Evolutionary conservation across 2,888 invertebrate species (phyloP), one percentile per base, ranked within the genome.

Genomic region (Gryllus longicercus): DNA sequence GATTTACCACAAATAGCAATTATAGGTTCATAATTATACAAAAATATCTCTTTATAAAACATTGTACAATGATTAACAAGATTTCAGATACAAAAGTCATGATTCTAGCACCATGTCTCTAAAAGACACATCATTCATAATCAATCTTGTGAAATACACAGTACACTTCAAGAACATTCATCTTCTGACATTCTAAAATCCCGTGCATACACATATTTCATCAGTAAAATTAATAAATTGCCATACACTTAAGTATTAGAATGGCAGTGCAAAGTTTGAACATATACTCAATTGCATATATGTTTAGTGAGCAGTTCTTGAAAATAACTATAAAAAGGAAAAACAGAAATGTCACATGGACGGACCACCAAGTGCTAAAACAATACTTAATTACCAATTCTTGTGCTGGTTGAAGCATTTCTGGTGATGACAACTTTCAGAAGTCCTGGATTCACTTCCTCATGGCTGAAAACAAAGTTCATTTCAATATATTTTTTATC

Each of bases 81-180:
- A 18, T 63, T 63, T 63, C 14, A n/a, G 38, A 38, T 38, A 38
- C 38, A 38, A 18, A 63, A 63, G 63, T 63, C 63, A 63, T 63
- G 63, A 63, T 63, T 63, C 63, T 63, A 63, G 63, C 63, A 63
- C 63, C 63, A 63, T 18, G 63, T 63, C 63, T 63, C n/a, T 63
- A n/a, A 63, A 18, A 63, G 63, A 63, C n/a, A 63, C 14, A 63
- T 38, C 38, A 38, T 38, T 38, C 38, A 38, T 38, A 38, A 38
- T 38, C 38, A 38, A 38, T 38, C 25, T 38, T 5, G 8, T 38
- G 38, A 38, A 38, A 38, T 8, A 38, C 38, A 38, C 25, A 38
- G 2, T 38, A 38, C 38, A 8, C 38, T 38, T 38, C 38, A 38
- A 38, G 38, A 38, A 38, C 38, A 38, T 38, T 38, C 38, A 8